Evolutionary conservation across 2,888 invertebrate species (phyloP), one percentile per base, ranked within the genome.

Genomic region (Calephelis perditalis): DNA sequence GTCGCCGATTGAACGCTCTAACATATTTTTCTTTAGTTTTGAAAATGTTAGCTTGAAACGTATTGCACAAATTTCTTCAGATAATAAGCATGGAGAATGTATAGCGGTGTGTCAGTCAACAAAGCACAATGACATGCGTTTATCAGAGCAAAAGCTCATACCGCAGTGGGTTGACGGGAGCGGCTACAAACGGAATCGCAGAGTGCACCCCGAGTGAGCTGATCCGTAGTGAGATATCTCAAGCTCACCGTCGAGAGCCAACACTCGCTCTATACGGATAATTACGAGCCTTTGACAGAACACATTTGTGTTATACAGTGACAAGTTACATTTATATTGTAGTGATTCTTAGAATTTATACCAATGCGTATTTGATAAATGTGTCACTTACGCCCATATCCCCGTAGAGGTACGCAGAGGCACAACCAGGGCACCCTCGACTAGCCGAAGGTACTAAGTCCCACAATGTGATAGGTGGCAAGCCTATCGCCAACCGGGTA

Each of bases 181-280:
- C 81, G 78, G 80, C 80, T 86, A 86, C 90, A 90, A 88, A 90
- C 88, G 84, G 90, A 89, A 89, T 89, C 81, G 81, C 79, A 82
- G 82, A 89, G 88, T 86, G 84, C 85, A 83, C 79, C 86, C 86
- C 83, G 83, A 86, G 84, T 82, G 86, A 83, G 84, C 84, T 86
- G 90, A 89, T 89, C 88, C 82, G 86, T 74, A 78, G 77, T 81
- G 82, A 85, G 89, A 89, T 89, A 89, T 81, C 84, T 82, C 86
- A 82, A 83, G 83, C 85, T 80, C 82, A 73, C 76, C 81, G 84
- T 81, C 81, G 82, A 87, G 85, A 82, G 83, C 78, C 79, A 79
- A 84, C 86, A 86, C 85, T 86, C 82, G 77, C 78, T 78, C 77
- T 83, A 82, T 80, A 79, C 79, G 77, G 84, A 84, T 87, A 85